Conservation (phyloP, 2,113 vertebrate species). For the Orcinus orca region DNA sequence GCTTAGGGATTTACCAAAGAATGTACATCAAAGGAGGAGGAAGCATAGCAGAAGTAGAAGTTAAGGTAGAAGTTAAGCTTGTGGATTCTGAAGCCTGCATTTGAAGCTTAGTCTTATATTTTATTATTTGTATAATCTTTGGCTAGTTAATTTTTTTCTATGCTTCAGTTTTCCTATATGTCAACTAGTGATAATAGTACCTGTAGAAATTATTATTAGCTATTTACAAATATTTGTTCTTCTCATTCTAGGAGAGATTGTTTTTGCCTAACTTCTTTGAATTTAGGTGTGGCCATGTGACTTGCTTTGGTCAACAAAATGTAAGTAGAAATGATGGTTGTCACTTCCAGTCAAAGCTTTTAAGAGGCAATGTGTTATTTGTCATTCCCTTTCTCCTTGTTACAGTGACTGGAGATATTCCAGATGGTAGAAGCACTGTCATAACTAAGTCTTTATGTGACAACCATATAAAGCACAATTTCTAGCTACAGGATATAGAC, state of each 20-base stretch:
- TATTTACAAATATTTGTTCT: background rate
- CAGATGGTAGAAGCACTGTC: background rate
- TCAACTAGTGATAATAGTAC: background rate
- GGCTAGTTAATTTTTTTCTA: background rate
- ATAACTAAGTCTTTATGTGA: background rate
- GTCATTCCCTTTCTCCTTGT: background rate
- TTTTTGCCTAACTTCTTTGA: background rate
- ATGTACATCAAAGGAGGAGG: background rate
- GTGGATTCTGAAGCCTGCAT: background rate
- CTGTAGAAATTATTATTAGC: background rate
- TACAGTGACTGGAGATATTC: background rate
- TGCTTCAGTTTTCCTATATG: background rate
- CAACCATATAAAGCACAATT: background rate
- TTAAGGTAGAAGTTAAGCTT: background rate
- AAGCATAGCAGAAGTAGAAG: background rate
- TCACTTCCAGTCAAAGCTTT: background rate
- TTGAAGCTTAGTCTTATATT: background rate
- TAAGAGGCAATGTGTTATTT: background rate
- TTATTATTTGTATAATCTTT: background rate
- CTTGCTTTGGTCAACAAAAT: conserved; percentile 10
- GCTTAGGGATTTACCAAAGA: background rate
- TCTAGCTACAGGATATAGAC: background rate
- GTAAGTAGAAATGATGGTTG: background rate
- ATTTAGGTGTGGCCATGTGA: background rate
- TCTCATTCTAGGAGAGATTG: background rate